Percentiles rank a stretch among this genome's conserved stretches.
Conservation (phyloP, 2,888 invertebrate species). For the Baronia brevicornis region DNA sequence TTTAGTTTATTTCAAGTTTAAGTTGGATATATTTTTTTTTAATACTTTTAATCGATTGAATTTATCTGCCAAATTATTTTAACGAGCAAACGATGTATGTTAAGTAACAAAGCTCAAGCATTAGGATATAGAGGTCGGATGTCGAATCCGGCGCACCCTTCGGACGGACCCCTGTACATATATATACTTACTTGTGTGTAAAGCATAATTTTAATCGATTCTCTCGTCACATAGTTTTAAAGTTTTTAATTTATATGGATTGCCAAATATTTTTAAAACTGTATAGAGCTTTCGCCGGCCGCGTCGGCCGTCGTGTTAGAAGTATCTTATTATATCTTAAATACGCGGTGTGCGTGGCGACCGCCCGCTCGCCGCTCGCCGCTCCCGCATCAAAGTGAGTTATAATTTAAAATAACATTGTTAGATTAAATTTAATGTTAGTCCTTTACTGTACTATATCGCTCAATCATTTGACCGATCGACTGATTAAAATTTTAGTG, state of each 20-base stretch:
- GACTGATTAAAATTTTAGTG: conserved; percentile 76
- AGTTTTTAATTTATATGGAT: conserved; percentile 72
- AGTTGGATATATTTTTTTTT: conserved; percentile 64
- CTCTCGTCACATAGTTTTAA: conserved; percentile 74
- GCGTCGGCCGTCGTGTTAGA: conserved; percentile 43
- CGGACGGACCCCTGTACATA: conserved; percentile 56
- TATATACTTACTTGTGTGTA: conserved; percentile 71
- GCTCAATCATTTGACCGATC: conserved; percentile 76
- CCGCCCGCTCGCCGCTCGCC: conserved; percentile 39
- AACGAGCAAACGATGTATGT: conserved; percentile 62
- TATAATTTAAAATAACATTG: conserved; percentile 74
- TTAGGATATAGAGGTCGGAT: conserved; percentile 47
- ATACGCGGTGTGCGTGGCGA: conserved; percentile 26
- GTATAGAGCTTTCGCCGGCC: conserved; percentile 56
- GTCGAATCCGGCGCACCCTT: conserved; percentile 42
- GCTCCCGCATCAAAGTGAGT: conserved; percentile 61
- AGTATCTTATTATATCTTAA: conserved; percentile 31
- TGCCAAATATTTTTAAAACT: conserved; percentile 72
- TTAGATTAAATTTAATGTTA: conserved; percentile 76
- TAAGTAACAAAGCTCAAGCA: conserved; percentile 69
- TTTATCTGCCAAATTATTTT: conserved; percentile 70
- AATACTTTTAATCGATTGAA: conserved; percentile 60
- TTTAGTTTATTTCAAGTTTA: conserved; percentile 72
- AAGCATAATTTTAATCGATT: conserved; percentile 73
- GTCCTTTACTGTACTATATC: conserved; percentile 75